A percentile compares a stretch with the other conserved stretches of the same genome.
Conservation (phyloP, 2,888 invertebrate genomes). For the Cataglyphis cursor region DNA sequence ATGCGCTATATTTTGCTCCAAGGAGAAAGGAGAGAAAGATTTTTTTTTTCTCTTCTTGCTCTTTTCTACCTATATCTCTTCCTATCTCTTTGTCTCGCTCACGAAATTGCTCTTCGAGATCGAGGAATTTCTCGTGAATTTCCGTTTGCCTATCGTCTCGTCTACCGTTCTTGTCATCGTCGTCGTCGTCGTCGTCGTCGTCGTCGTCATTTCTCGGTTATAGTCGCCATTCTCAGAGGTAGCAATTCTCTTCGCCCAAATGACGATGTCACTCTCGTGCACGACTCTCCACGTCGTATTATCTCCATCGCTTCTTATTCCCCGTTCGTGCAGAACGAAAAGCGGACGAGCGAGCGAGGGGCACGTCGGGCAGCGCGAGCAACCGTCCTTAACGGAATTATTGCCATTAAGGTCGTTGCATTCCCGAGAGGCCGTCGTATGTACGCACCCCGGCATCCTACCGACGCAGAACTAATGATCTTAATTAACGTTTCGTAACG, state of each 20-base stretch:
- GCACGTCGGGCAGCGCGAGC: slow-evolving; percentile 68
- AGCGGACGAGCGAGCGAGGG: slow-evolving; percentile 35
- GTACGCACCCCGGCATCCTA: slow-evolving; percentile 80
- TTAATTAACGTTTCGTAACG: slow-evolving; percentile 85
- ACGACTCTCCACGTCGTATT: slow-evolving; percentile 55
- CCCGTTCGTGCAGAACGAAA: slow-evolving; percentile 68
- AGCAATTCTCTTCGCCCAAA: slow-evolving; percentile 74
- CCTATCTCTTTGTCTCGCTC: background rate
- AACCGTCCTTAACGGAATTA: slow-evolving; percentile 79
- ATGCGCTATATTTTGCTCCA: slow-evolving; percentile 67
- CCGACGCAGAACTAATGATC: slow-evolving; percentile 84
- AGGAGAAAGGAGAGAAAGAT: slow-evolving; percentile 59
- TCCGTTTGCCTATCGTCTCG: slow-evolving; percentile 62
- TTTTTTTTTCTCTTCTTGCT: background rate
- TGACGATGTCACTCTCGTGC: slow-evolving; percentile 76
- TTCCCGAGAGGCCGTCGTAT: slow-evolving; percentile 80
- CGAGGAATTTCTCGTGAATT: slow-evolving; percentile 71
- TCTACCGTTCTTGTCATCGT: slow-evolving; percentile 67
- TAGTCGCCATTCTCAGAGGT: slow-evolving; percentile 62
- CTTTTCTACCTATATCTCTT: background rate
- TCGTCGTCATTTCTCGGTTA: slow-evolving; percentile 60
- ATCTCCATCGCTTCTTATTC: slow-evolving; percentile 39
- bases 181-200: slow-evolving; percentile 35
- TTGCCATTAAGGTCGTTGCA: slow-evolving; percentile 82
- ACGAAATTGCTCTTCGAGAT: slow-evolving; percentile 46